Conservation (phyloP, 2,113 vertebrate genomes). For the Anoura caudifer region DNA sequence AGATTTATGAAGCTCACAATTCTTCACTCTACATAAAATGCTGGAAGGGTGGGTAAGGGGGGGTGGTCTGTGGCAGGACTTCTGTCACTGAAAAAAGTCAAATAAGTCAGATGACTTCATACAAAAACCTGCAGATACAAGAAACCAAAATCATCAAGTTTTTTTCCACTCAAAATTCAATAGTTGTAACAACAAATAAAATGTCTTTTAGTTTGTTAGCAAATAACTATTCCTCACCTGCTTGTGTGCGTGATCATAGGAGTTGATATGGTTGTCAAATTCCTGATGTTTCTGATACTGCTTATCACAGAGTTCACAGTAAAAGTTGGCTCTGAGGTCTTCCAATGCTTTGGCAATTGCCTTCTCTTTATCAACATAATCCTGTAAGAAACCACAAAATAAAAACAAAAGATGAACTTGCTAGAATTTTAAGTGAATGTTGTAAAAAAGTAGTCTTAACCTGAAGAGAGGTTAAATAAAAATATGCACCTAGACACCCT, state of each 20-base stretch:
- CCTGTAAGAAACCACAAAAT: slow-evolving; percentile 80
- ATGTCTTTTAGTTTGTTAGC: background rate
- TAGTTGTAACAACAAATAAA: background rate
- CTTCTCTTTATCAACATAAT: slow-evolving; percentile 98
- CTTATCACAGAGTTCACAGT: slow-evolving; percentile 99
- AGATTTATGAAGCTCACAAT: slow-evolving; percentile 40
- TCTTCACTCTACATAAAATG: slow-evolving; percentile 17
- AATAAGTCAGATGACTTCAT: background rate
- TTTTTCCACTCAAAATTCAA: background rate
- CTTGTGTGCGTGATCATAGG: slow-evolving; percentile 98
- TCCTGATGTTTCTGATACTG: slow-evolving; percentile 99
- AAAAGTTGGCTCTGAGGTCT: slow-evolving; percentile 98
- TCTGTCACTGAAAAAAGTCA: background rate
- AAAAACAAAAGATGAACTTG: background rate
- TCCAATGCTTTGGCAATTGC: slow-evolving; percentile 98
- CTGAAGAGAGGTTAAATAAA: background rate
- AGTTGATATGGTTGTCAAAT: slow-evolving; percentile 99
- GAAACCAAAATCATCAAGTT: background rate
- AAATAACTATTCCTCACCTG: slow-evolving; percentile 85
- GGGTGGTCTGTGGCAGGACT: background rate
- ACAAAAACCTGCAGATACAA: background rate
- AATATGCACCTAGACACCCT: background rate
- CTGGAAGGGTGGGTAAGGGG: background rate
- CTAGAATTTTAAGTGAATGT: slow-evolving; percentile 4
- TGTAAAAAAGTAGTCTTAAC: background rate